phyloP scores from a whole-genome alignment of 2,113 vertebrate species.

The Eurypyga helias region DNA sequence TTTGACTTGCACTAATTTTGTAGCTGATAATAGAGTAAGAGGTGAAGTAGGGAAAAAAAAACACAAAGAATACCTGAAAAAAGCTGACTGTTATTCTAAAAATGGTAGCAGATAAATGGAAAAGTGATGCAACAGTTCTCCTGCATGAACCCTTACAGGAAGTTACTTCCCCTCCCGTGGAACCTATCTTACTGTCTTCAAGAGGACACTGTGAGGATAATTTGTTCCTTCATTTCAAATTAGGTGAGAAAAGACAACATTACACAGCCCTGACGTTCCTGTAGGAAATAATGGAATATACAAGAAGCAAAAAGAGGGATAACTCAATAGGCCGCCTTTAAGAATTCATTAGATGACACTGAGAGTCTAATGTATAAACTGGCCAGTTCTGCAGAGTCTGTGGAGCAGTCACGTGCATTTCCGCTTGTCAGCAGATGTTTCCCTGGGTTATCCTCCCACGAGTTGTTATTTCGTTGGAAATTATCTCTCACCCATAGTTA shows the following conservation, averaged over 20 bases:
- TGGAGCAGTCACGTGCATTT: not conserved
- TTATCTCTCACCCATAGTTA: not conserved
- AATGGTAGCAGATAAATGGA: not conserved
- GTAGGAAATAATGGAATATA: not conserved
- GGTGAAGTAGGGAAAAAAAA: not conserved
- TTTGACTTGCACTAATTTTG: not conserved
- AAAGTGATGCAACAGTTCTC: not conserved
- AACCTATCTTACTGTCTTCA: not conserved
- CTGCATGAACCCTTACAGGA: not conserved
- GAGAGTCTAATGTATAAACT: not conserved
- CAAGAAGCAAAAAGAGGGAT: not conserved
- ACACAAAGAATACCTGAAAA: not conserved
- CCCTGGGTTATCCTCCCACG: not conserved
- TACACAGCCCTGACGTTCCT: not conserved
- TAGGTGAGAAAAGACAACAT: not conserved
- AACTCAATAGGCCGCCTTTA: not conserved
- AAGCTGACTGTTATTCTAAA: not conserved
- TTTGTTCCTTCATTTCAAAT: not conserved
- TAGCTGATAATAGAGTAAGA: not conserved
- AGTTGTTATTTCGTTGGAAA: constrained; percentile 2
- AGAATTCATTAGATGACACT: not conserved
- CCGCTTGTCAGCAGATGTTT: not conserved
- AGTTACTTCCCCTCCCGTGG: not conserved
- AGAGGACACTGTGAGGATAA: not conserved
- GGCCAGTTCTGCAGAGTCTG: not conserved